These are phyloP conservation scores for Hemibagrus wyckioides DNA, from an alignment of 2,113 vertebrate species.

Conservation along the genomic window DNA sequence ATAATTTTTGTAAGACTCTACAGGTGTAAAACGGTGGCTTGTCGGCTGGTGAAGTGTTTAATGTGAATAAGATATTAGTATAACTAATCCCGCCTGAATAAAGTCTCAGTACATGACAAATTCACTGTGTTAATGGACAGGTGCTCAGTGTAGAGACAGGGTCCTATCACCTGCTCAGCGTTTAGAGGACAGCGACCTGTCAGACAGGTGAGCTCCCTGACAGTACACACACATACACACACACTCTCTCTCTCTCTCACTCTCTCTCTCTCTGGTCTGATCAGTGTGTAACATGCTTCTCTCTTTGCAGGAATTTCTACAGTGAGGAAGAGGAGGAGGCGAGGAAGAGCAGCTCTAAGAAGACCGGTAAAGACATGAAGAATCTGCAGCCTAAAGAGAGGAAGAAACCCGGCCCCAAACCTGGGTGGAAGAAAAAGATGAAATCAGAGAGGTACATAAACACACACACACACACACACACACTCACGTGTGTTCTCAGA, in stretches of 20 bases:
- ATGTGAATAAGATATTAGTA: not conserved
- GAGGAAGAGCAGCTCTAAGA: conserved; percentile 70
- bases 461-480: not conserved
- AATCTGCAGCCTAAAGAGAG: conserved; percentile 78
- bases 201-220: conserved; percentile 80
- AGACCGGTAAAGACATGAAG: conserved; percentile 72
- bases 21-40: not conserved
- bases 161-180: conserved; percentile 69
- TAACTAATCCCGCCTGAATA: not conserved
- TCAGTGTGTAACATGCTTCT: not conserved
- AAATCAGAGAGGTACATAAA: conserved; percentile 82
- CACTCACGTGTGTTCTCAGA: not conserved
- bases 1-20: too few relatives aligned
- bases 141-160: conserved; percentile 72
- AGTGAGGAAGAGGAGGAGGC: conserved; percentile 77
- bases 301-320: conserved; percentile 72
- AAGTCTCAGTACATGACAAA: not conserved
- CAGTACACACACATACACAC: not conserved
- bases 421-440: conserved; percentile 92
- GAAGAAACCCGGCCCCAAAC: conserved; percentile 94
- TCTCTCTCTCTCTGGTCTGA: not conserved
- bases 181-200: conserved; percentile 86
- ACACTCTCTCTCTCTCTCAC: not conserved
- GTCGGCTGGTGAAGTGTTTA: too few relatives aligned
- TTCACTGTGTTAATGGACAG: conserved; percentile 60